Conservation (phyloP, 2,113 vertebrate species). For the Daboia siamensis region DNA sequence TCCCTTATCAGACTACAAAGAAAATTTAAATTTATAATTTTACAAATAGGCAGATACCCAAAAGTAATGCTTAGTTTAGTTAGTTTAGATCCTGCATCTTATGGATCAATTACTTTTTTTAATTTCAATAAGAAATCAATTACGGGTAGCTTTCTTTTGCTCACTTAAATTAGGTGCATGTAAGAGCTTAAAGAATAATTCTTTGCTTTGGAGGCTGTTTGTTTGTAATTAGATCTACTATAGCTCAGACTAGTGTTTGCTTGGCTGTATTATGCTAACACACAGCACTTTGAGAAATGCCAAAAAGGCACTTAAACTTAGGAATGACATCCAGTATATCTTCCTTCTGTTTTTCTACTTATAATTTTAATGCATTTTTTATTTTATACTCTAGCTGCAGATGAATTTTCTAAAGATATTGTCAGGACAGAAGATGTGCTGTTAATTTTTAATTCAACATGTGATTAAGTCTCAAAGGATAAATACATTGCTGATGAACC, state of each 20-base stretch:
- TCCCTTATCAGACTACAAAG: background rate
- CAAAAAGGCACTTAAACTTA: conserved; percentile 61
- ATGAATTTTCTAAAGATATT: conserved; percentile 36
- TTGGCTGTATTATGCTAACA: conserved; percentile 33
- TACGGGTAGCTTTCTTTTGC: background rate
- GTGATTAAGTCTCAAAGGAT: conserved; percentile 26
- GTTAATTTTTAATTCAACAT: conserved; percentile 52
- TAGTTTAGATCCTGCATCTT: background rate
- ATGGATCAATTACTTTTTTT: background rate
- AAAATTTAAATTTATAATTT: background rate
- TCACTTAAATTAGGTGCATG: background rate
- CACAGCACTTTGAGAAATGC: conserved; percentile 55
- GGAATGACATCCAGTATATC: conserved; percentile 55
- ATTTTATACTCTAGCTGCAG: conserved; percentile 46
- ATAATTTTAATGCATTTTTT: conserved; percentile 53
- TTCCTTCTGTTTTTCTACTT: conserved; percentile 53
- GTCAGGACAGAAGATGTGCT: conserved; percentile 17
- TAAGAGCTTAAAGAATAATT: background rate
- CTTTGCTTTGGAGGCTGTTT: background rate
- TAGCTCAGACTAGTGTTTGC: background rate
- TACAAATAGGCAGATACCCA: background rate
- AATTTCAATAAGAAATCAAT: background rate
- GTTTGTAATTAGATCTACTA: background rate
- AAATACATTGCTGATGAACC: background rate
- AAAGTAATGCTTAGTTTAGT: background rate